These are phyloP conservation scores for Oxytorus armatus DNA, from an alignment of 2,888 invertebrate genomes.

Conservation along the genomic window DNA sequence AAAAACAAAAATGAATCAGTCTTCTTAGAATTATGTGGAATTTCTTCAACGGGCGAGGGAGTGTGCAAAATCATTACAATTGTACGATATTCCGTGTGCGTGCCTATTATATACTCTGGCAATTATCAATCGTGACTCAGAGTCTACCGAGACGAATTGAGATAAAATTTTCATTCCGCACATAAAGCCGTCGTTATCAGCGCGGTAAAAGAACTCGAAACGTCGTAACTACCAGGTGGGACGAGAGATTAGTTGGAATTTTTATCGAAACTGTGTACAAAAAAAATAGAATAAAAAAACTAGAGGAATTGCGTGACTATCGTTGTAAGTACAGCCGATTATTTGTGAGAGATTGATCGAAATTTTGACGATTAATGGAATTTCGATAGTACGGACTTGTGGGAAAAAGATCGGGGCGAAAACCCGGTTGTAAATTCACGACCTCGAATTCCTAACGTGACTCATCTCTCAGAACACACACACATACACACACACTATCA, in stretches of 20 bases:
- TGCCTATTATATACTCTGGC: constrained; percentile 1
- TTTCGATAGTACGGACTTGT: constrained; percentile 9
- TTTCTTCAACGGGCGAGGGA: not conserved
- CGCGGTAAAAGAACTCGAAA: not conserved
- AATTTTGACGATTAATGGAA: constrained; percentile 24
- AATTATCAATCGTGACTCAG: constrained; percentile 39
- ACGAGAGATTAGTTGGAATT: no score
- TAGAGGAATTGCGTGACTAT: no score
- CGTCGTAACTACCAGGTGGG: no score
- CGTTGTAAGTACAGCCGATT: no score
- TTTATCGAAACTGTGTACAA: no score
- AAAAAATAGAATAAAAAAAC: no score
- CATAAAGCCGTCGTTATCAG: constrained; percentile 9
- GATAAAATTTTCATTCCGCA: constrained; percentile 25
- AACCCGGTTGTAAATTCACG: constrained; percentile 20
- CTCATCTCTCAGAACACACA: constrained; percentile 40
- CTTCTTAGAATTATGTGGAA: constrained; percentile 54
- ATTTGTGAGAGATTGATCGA: no score
- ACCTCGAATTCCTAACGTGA: constrained; percentile 55
- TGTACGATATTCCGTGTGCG: no score
- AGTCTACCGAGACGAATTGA: not conserved
- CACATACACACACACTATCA: not conserved
- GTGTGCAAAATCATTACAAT: no score
- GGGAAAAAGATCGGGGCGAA: constrained; percentile 10
- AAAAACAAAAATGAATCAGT: constrained; percentile 56